A percentile compares a stretch with the other conserved stretches of the same genome.
Conservation (phyloP, 2,113 vertebrate species). For the Buteo buteo region DNA sequence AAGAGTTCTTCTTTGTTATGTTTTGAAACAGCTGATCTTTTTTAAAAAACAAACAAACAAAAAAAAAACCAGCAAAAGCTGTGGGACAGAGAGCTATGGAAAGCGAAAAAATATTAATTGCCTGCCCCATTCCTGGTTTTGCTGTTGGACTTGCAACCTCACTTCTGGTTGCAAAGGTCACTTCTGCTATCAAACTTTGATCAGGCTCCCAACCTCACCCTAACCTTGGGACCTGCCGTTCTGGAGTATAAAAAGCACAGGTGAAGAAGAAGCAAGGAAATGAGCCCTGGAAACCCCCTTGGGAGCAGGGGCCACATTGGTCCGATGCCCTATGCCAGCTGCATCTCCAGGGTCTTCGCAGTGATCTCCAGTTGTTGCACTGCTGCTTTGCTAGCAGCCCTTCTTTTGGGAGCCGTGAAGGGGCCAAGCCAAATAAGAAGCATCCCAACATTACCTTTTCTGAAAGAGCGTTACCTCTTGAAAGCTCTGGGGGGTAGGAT, state of each 20-base stretch:
- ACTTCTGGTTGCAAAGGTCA: background rate
- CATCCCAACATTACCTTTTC: background rate
- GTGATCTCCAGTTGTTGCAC: fast-evolving
- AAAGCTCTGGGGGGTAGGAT: background rate
- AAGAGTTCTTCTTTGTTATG: background rate
- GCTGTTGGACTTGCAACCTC: background rate
- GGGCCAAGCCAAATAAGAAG: background rate
- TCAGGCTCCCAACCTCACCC: background rate
- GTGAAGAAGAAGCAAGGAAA: background rate
- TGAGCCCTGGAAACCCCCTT: background rate
- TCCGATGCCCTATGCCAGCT: background rate
- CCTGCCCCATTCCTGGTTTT: background rate
- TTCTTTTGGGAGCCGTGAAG: background rate
- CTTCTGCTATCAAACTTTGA: background rate
- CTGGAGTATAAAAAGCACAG: fast-evolving
- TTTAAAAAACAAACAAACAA: background rate
- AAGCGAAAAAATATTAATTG: background rate
- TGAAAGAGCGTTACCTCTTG: background rate
- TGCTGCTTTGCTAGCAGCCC: background rate
- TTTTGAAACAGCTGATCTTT: background rate
- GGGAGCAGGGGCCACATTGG: background rate
- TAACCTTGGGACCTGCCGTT: background rate
- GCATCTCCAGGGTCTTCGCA: background rate
- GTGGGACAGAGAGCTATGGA: background rate
- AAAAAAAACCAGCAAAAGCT: background rate